Evolutionary conservation across 2,797 vertebrate species (phyloP), one percentile per base, ranked within the genome.

Genomic region (Rhinogobio ventralis): DNA sequence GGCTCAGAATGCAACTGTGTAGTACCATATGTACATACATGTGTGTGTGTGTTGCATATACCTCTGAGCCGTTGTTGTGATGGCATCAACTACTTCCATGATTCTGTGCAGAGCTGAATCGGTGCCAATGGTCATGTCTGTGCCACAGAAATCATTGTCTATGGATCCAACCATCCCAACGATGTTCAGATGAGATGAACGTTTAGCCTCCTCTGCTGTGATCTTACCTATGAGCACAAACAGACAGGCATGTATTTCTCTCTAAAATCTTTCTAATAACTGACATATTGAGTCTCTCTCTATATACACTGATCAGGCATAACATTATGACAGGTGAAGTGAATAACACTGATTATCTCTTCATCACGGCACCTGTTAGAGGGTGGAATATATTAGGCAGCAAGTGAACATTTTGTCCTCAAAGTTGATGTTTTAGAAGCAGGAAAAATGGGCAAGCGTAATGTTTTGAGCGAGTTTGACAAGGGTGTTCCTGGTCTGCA

Each of bases 31-130:
- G 53, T 55, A 57, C n/a, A 49, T 28, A 25, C 73, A 25, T 53
- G 42, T 42, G 25, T 72, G 25, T 72, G 33, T 74, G 60, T 81
- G 9, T 13, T 64, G 55, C 60, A 46, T 85, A 57, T 85, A 99
- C 97, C 98, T 99, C 93, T 99, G 97, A 4, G 97, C 98, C 0
- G 97, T 99, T 11, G 98, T 99, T 83, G 97, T 95, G 92, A 99
- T 99, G 89, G 97, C 96, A 0, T 99, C 98, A 42, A 99, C 96
- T 66, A 99, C 96, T 93, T 99, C 98, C 3, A 97, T 96, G 92
- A 99, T 99, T 72, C 98, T 96, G 90, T 99, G 98, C 85, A 99
- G 95, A 25, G 98, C 98, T 0, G 97, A 99, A 92, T 99, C 98
- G 0, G 97, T 98, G 72, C 97, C 97, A 0, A 98, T 97, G 85